Base-by-base conservation (phyloP, 30 jellyfish, hydroid and myxozoan genomes). In the Turritopsis rubra region DNA sequence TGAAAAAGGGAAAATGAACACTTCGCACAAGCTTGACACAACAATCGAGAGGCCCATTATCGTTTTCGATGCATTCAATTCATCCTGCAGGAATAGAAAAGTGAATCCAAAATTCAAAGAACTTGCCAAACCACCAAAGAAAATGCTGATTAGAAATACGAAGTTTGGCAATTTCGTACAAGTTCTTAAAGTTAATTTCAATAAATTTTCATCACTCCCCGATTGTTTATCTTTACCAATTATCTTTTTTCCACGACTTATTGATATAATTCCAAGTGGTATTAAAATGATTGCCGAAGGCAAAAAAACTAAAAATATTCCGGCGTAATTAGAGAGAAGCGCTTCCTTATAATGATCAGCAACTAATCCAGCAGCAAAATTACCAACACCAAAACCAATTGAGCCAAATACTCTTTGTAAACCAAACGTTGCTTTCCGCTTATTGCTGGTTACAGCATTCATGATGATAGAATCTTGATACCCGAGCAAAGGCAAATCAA, bases 21-120 rank as follows among this genome's bases (percentile, higher is more conserved):
- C 84, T 66, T 90, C 97, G 3, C 91, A 71, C n/a, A 88, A 72
- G 83, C 92, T 73, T 8, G 95, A 88, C 20, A 90, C 92, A n/a
- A 85, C 88, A 18, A 90, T 79, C 54, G 90, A 79, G 30, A 90
- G 53, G 0, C 95, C 97, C 97, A 86, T 85, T 75, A 82, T 72
- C 70, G 85, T 81, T 72, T 90, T 83, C 9, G 97, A 81, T 23
- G 82, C 54, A 26, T 26, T n/a, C 24, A 74, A 74, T 52, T 74
- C 60, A 19, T 74, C 41, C 24, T 74, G 54, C 82, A 90, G 74
- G 84, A 23, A 85, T 65, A 80, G 73, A 65, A 85, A 90, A 87
- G 83, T 81, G 88, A 85, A 85, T 41, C 91, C 92, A 41, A 80
- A 85, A 27, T 81, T 52, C 29, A 85, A n/a, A 28, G 90, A 95